These are phyloP conservation scores for Myiotriccus ornatus DNA, from an alignment of 2,797 vertebrate genomes.

Conservation along the genomic window DNA sequence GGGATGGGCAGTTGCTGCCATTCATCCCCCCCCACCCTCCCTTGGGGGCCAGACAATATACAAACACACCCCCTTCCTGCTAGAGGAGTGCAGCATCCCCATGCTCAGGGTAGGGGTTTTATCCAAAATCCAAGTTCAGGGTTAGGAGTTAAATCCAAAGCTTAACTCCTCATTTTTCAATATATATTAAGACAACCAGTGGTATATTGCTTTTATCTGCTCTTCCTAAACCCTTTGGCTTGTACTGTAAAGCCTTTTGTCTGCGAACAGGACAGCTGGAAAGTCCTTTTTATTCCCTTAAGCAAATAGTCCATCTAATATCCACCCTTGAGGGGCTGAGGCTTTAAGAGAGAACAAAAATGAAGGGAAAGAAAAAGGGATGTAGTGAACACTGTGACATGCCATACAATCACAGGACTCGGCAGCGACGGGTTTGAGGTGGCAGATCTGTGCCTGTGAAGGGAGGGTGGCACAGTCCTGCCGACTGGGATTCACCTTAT, in stretches of 20 bases:
- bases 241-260: slow-evolving; percentile 42
- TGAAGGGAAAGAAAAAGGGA: neutral
- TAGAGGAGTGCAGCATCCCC: neutral
- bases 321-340: neutral
- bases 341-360: neutral
- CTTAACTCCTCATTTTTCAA: neutral
- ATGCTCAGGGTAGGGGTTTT: neutral
- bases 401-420: neutral
- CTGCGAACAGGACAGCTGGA: slow-evolving; percentile 10
- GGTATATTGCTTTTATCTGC: slow-evolving; percentile 40
- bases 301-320: slow-evolving; percentile 35
- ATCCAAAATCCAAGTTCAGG: neutral
- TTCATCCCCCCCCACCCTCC: too few species aligned
- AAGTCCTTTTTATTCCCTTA: slow-evolving; percentile 42
- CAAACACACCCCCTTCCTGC: accelerated
- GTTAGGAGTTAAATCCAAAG: neutral
- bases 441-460: neutral
- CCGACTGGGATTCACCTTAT: too few species aligned
- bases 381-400: neutral
- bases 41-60: neutral
- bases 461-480: neutral
- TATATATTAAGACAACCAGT: slow-evolving; percentile 11
- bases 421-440: neutral
- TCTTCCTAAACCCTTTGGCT: slow-evolving; percentile 12
- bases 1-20: neutral